Evolutionary conservation across 2,888 invertebrate species (phyloP).

Genomic region (Watsonalla binaria): DNA sequence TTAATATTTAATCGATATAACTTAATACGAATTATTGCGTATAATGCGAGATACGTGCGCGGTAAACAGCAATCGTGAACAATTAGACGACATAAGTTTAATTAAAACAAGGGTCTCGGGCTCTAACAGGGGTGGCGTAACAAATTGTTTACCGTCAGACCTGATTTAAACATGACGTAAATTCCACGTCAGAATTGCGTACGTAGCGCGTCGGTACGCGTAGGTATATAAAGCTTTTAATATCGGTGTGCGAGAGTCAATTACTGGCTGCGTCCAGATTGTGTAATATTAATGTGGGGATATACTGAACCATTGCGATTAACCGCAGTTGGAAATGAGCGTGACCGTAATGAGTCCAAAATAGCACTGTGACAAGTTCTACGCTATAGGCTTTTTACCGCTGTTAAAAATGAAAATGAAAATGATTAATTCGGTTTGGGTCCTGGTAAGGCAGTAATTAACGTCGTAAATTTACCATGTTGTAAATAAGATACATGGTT

Average conservation of each 20-base stretch:
- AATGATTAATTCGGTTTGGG: no score
- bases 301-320: constrained; percentile 17
- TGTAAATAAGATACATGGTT: no score
- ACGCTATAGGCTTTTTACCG: no score
- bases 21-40: constrained; percentile 13
- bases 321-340: not conserved
- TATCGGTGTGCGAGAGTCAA: constrained; percentile 4
- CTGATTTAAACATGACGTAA: constrained; percentile 36
- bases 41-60: constrained; percentile 15
- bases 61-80: constrained; percentile 31
- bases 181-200: constrained; percentile 21
- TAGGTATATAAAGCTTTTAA: constrained; percentile 20
- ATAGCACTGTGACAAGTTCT: no score
- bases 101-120: constrained; percentile 38
- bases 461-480: no score
- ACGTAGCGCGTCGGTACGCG: constrained; percentile 16
- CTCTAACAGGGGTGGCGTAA: constrained; percentile 28
- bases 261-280: constrained; percentile 18
- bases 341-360: no score
- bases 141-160: constrained; percentile 31
- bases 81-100: constrained; percentile 43
- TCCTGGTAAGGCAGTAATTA: no score
- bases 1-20: constrained; percentile 8
- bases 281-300: constrained; percentile 23
- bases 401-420: no score